Evolutionary conservation across 2,888 invertebrate species (phyloP), one percentile per base, ranked within the genome.

Genomic region (Macrostomum cliftonense): DNA sequence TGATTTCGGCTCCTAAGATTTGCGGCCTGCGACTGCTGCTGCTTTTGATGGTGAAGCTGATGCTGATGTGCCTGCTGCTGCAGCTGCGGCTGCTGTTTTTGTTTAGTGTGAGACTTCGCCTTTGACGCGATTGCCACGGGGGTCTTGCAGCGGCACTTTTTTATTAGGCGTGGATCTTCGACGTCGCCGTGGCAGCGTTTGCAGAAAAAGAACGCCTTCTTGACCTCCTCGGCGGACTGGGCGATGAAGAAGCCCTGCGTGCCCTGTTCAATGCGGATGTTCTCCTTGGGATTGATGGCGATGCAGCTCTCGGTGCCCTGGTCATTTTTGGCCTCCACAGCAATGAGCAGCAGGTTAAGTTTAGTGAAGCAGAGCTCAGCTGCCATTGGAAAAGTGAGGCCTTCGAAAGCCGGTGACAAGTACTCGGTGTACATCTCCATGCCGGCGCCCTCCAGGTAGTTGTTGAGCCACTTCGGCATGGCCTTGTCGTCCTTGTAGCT

Each of bases 371-470:
- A 93, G 63, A 99, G 78, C 95, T 95, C 91, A 79, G 93, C 88
- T 75, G 93, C 93, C 79, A 95, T 89, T 71, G 93, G 86, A 77
- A 97, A 97, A 73, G 86, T 85, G 86, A 95, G 89, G 77, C 91
- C 89, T 74, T 88, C 88, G 79, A 95, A 95, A 73, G 93, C 89
- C 73, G 88, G 86, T 75, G 93, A 91, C 76, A 97, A 80, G 75
- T 89, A 89, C 80, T 97, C 95, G 73, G 95, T 97, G 79, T 97
- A 97, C 91, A 93, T 93, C 82, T 97, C 95, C 81, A 95, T 95
- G 76, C 95, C 95, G 71, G 95, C 95, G 75, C 95, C 95, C 77
- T 95, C 86, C 75, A 97, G 85, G 78, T 97, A 97, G 81, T 97
- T 95, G 79, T 93, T 95, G 82, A 95, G 88, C 95, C 95, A 97